Evolutionary conservation across 2,797 vertebrate genomes (phyloP), one percentile per base, ranked within the genome.

Genomic region (Myotis vivesi): DNA sequence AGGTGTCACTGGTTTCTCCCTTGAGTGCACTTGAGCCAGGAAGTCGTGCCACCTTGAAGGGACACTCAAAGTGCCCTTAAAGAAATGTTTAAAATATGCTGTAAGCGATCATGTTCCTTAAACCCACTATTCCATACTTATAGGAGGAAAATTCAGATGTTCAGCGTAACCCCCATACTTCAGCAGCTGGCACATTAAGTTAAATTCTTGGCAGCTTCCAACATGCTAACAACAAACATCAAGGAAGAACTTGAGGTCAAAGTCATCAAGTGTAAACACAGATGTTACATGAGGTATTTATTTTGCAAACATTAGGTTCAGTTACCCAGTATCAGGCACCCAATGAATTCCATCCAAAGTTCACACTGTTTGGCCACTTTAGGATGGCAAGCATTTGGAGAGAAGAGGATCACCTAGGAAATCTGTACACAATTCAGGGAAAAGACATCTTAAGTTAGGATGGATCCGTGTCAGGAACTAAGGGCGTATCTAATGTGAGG

Each of bases 231-330:
- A 57, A 77, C 30, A 90, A 87, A 76, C 22, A 46, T 73, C 69
- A 62, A 51, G 44, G 79, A 91, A 72, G 88, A 79, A 69, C 15
- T 25, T 53, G 25, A 87, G 20, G 25, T 44, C 30, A 87, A 90
- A 94, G 25, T 72, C 66, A 94, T 5, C 0, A 95, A 62, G 38
- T 36, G 46, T 46, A 95, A 64, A 85, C 36, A 36, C 69, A 89
- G 69, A 77, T 25, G 15, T 55, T 36, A 73, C 25, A 3, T 66
- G 94, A 95, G 84, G 71, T 95, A 88, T 94, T 92, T 96, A 89
- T 84, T 93, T 66, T 57, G 75, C 53, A 91, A 71, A 8, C 25
- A 20, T 53, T 79, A 72, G 44, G 75, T 80, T 82, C 28, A 57
- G 11, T 28, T 55, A 33, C 49, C 82, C 33, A 88, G 41, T 8